phyloP scores from a whole-genome alignment of 2,113 vertebrate genomes.

The Lophotis ruficrista region DNA sequence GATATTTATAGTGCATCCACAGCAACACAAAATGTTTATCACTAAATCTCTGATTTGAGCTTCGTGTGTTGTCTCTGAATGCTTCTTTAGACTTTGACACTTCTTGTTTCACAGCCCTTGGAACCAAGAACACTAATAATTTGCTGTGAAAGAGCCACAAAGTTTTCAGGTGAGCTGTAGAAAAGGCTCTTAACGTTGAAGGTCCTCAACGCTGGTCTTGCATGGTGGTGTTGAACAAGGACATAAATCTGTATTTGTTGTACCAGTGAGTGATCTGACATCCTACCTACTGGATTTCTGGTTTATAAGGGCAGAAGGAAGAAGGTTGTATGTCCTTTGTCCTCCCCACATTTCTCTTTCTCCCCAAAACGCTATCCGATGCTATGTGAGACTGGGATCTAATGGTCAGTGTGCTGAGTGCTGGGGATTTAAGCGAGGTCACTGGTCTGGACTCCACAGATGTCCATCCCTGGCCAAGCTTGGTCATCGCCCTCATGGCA shows the following conservation, averaged over 20 bases:
- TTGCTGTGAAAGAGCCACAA: not conserved
- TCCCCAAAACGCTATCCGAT: rapidly evolving
- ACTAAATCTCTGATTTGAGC: not conserved
- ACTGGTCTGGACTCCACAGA: not conserved
- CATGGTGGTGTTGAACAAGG: not conserved
- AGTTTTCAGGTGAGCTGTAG: not conserved
- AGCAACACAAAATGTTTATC: not conserved
- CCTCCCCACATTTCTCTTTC: not conserved
- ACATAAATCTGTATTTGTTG: not conserved
- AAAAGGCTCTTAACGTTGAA: not conserved
- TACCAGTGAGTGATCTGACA: not conserved
- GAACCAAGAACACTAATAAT: not conserved
- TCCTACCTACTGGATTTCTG: not conserved
- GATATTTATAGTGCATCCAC: not conserved
- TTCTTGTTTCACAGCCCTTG: not conserved
- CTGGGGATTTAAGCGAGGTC: not conserved
- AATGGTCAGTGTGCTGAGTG: rapidly evolving
- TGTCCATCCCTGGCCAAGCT: rapidly evolving
- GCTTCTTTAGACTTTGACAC: not conserved
- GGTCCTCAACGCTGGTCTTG: not conserved
- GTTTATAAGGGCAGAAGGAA: not conserved
- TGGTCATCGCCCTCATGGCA: too few species aligned
- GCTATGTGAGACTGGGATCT: not conserved
- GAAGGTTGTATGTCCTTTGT: not conserved
- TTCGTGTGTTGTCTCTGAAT: not conserved